Evolutionary conservation across 2,797 vertebrate species (phyloP), one percentile per base, ranked within the genome.

Genomic region (Periparus ater): DNA sequence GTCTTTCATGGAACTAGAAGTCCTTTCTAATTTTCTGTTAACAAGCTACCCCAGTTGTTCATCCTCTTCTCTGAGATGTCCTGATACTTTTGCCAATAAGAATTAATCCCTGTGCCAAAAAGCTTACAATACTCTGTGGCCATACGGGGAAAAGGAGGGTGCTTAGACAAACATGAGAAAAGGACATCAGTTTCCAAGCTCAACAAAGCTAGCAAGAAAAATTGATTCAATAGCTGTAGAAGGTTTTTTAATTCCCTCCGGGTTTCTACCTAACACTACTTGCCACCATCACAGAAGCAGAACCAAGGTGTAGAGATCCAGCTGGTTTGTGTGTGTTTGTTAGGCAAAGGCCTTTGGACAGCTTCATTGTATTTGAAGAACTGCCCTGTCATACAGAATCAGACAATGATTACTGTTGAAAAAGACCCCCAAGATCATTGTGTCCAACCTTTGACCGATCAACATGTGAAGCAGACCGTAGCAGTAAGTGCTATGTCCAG

Each of bases 11-110:
- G 27, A 79, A 79, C n/a, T 67, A 38, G 25, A 85, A 53, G 22
- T 51, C 58, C 38, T 72, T 88, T 74, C 70, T 76, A 42, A 40
- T 89, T 89, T 81, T 79, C 60, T 85, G 18, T 79, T 88, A 80
- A 80, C 12, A 50, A 87, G 30, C 8, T 70, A 17, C n/a, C 53
- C 77, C 53, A 44, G 53, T 71, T 82, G 8, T 89, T 80, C 45
- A 40, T 74, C 38, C 6, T 85, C 42, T 67, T 85, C 74, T 20
- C 48, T 72, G 45, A 83, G 17, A 26, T 71, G 16, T 71, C 42
- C 61, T 63, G n/a, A 62, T 48, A 30, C 18, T 42, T 71, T 67
- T 76, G 20, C 23, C 53, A 62, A 4, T 34, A 83, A 47, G 48
- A 87, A 65, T 67, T 36, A 61, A 61, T 50, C 10, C 6, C 22